phyloP scores from a whole-genome alignment of 1,140 invertebrate species.

The Musca vetustissima region DNA sequence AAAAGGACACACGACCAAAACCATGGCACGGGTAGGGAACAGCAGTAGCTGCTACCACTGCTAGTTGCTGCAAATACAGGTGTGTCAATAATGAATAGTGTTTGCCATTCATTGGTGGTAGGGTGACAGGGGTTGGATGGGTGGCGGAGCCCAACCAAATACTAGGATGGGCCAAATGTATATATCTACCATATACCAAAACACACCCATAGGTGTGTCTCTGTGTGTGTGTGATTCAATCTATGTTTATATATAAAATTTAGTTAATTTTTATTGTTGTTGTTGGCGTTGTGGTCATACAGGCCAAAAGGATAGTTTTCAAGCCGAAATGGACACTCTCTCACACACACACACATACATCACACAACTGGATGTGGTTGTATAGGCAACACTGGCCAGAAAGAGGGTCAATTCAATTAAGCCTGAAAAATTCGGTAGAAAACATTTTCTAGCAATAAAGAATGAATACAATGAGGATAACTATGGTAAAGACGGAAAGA shows the following conservation, averaged over 20 bases:
- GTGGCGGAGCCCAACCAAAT: no score
- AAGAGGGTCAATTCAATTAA: conserved; percentile 15
- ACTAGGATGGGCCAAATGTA: no score
- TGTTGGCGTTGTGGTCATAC: background rate
- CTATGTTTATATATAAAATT: background rate
- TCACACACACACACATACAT: background rate
- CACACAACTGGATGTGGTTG: no score
- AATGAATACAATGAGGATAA: background rate
- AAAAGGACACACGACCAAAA: no score
- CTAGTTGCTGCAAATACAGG: background rate
- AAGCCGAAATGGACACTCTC: no score
- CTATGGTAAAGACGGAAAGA: conserved; percentile 1
- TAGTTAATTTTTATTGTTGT: background rate
- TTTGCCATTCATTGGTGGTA: no score
- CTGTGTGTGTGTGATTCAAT: background rate
- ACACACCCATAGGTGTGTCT: no score
- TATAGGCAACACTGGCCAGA: background rate
- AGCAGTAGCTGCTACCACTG: no score
- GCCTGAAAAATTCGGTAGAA: background rate
- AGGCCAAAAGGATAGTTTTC: background rate
- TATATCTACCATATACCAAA: no score
- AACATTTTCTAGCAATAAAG: no score
- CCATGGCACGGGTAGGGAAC: no score
- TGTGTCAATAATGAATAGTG: conserved; percentile 14
- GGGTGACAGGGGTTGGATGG: no score